These are phyloP conservation scores for Stenopsyche tienmushanensis DNA, from an alignment of 1,140 invertebrate genomes.

Conservation along the genomic window DNA sequence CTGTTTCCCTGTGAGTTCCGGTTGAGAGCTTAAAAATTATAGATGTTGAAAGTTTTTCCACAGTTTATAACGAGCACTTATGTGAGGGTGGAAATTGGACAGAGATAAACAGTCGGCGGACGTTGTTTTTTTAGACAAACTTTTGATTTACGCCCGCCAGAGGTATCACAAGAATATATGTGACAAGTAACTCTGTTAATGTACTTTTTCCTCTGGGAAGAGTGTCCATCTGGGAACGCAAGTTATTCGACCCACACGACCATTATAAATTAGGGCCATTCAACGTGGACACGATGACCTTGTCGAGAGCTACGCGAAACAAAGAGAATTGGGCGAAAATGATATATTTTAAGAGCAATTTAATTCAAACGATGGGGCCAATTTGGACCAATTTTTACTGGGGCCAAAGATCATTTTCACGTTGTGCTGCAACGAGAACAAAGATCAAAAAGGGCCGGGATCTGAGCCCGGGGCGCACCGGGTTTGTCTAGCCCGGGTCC, in stretches of 20 bases:
- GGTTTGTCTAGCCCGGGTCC: background rate
- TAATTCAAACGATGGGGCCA: too few relatives aligned
- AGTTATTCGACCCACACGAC: too few relatives aligned
- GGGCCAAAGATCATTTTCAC: slow-evolving; percentile 1
- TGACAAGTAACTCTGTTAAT: too few relatives aligned
- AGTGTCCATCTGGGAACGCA: too few relatives aligned
- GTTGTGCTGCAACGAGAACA: background rate
- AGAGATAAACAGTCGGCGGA: background rate
- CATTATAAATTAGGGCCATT: too few relatives aligned
- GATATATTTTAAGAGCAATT: too few relatives aligned
- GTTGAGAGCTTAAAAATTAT: slow-evolving; percentile 28
- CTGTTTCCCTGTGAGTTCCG: slow-evolving; percentile 1
- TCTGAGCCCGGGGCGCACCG: background rate
- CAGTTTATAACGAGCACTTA: slow-evolving; percentile 25
- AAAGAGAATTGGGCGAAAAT: too few relatives aligned
- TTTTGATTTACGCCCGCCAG: background rate
- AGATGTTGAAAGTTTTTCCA: slow-evolving; percentile 20
- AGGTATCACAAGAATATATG: too few relatives aligned
- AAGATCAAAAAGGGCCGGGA: slow-evolving; percentile 13
- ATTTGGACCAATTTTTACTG: too few relatives aligned
- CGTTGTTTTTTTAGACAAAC: background rate
- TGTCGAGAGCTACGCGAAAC: too few relatives aligned
- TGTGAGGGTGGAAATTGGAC: slow-evolving; percentile 1
- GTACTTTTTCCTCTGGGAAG: too few relatives aligned
- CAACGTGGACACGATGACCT: too few relatives aligned